Evolutionary conservation across 1,140 invertebrate species (phyloP).

Genomic region (Olivierus martensii): DNA sequence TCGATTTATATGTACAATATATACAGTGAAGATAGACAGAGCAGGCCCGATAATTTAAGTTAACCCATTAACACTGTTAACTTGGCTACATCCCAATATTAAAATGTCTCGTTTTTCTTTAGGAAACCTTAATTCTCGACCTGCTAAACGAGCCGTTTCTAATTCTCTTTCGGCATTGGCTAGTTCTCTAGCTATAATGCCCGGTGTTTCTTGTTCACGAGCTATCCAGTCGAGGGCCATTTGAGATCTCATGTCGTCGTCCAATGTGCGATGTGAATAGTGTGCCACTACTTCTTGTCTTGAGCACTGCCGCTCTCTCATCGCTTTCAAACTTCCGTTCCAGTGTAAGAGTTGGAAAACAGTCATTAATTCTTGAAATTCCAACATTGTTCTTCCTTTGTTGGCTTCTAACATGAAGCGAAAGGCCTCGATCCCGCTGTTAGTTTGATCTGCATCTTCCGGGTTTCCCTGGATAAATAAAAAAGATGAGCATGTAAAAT

Average conservation of each 20-base stretch:
- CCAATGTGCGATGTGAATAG: constrained; percentile 70
- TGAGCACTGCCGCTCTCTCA: constrained; percentile 87
- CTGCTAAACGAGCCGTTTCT: constrained; percentile 73
- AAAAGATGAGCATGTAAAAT: too few relatives aligned
- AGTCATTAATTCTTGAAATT: constrained; percentile 94
- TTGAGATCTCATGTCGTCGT: constrained; percentile 90
- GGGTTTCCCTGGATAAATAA: too few relatives aligned
- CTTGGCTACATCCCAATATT: constrained; percentile 67
- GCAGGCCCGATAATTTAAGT: constrained; percentile 1
- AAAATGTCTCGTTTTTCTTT: constrained; percentile 93
- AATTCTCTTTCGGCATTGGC: constrained; percentile 71
- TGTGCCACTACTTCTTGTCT: constrained; percentile 87
- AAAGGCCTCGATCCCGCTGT: constrained; percentile 70
- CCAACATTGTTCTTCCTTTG: constrained; percentile 83
- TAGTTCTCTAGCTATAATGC: constrained; percentile 64
- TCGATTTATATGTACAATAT: not conserved
- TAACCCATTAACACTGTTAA: constrained; percentile 25
- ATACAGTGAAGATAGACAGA: not conserved
- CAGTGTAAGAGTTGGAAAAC: constrained; percentile 90
- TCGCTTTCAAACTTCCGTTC: constrained; percentile 78
- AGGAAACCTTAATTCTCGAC: constrained; percentile 77
- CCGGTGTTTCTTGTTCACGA: constrained; percentile 60
- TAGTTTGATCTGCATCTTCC: too few relatives aligned
- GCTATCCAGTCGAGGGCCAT: constrained; percentile 96
- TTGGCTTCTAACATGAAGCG: constrained; percentile 90